Evolutionary conservation across 2,797 vertebrate genomes (phyloP).

Genomic region (Euthynnus affinis): DNA sequence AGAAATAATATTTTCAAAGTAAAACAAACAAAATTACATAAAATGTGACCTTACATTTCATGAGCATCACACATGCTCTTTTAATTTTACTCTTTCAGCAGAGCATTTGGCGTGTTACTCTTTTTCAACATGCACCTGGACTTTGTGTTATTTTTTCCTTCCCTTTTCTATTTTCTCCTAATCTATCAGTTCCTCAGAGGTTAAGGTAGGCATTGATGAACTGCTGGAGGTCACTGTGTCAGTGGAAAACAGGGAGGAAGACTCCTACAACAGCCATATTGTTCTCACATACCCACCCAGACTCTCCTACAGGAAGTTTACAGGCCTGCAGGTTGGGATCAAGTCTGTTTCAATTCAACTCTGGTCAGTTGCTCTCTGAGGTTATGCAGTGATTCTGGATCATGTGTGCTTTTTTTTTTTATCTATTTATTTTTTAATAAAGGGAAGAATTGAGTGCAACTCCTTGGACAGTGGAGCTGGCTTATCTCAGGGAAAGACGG

Average conservation of each 20-base stretch:
- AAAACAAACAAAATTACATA: too few species aligned
- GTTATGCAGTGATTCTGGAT: neutral
- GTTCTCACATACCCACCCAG: slow-evolving; percentile 83
- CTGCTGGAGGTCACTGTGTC: slow-evolving; percentile 82
- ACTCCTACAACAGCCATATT: slow-evolving; percentile 86
- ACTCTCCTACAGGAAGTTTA: slow-evolving; percentile 86
- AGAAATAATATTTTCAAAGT: too few species aligned
- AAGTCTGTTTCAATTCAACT: neutral
- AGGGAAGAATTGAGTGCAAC: slow-evolving; percentile 79
- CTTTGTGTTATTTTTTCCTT: too few species aligned
- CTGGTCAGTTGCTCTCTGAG: neutral
- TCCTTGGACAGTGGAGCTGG: slow-evolving; percentile 70
- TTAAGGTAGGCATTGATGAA: slow-evolving; percentile 85
- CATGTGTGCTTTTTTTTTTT: neutral
- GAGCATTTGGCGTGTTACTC: too few species aligned
- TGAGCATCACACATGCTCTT: too few species aligned
- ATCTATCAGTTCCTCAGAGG: slow-evolving; percentile 63
- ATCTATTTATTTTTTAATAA: neutral
- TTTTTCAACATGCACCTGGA: too few species aligned
- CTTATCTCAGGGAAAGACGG: slow-evolving; percentile 52
- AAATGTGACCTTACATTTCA: too few species aligned
- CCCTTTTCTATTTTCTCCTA: neutral
- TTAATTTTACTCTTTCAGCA: too few species aligned
- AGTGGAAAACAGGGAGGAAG: slow-evolving; percentile 86
- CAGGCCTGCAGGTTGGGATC: slow-evolving; percentile 73